Base-by-base conservation (phyloP, 2,888 invertebrate genomes). In the Nomada fucata region DNA sequence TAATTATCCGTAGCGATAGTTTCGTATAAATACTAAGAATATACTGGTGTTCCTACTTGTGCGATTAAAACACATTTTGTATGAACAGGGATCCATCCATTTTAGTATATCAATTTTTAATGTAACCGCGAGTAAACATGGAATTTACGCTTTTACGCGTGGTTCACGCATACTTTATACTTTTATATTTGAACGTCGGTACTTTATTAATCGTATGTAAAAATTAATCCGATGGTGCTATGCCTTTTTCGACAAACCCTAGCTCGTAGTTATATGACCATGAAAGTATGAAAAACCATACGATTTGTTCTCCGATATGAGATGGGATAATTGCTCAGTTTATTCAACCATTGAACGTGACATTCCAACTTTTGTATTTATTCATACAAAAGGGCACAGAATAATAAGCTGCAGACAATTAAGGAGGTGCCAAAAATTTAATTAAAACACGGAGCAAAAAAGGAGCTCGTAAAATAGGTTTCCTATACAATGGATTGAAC, bases 141-240 rank as follows among this genome's bases (percentile, higher is more conserved):
- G 76, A 65, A 76, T 76, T 76, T 50, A 68, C 52, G 26, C 23
- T 68, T 73, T 50, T 23, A 50, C 52, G 9, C 7, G n/a, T 4
- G 20, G 82, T 68, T 53, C 61, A 76, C 71, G 68, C 76, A 76
- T 71, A 72, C 59, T 71, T 82, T 71, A 72, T 80, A 82, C 70
- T 67, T 71, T 78, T 69, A 77, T 69, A 83, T 79, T 80, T 44
- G 20, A 82, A 42, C 20, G 26, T 69, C 64, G 57, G 20, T 59
- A 65, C 71, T 74, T 75, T 63, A 70, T 70, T 68, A 68, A 44
- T 65, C 52, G 29, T 76, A 68, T 67, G 61, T 79, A 85, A 82
- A 61, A 72, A 73, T 72, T 71, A 60, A 72, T 72, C 63, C 52
- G 18, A 84, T 86, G 78, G 83, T 87, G 84, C 80, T 88, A 82